phyloP scores from a whole-genome alignment of 2,888 invertebrate species.

The Caenorhabditis uteleia region DNA sequence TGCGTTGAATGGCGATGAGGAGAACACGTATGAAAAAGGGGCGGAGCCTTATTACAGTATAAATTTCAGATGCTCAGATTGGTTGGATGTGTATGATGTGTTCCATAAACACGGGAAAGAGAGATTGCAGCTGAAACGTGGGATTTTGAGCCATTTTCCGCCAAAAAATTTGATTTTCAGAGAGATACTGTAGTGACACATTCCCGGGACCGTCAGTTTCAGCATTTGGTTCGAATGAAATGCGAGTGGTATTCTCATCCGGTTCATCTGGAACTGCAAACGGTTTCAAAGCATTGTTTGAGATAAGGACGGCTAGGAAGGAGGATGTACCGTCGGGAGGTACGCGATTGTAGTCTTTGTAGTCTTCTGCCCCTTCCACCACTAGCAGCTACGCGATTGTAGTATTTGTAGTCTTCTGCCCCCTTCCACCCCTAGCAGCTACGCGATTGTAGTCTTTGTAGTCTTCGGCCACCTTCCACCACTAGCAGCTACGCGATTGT shows the following conservation, averaged over 20 bases:
- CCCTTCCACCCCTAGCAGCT: no score
- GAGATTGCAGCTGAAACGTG: slow-evolving; percentile 19
- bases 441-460: no score
- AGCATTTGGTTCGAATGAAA: slow-evolving; percentile 84
- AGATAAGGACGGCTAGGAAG: slow-evolving; percentile 77
- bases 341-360: not conserved
- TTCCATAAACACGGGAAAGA: slow-evolving; percentile 49
- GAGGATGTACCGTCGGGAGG: slow-evolving; percentile 58
- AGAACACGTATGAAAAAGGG: slow-evolving; percentile 11
- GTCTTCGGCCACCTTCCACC: no score
- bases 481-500: no score
- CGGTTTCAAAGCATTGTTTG: slow-evolving; percentile 93
- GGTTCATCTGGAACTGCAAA: slow-evolving; percentile 86
- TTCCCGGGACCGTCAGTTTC: slow-evolving; percentile 95
- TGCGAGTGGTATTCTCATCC: slow-evolving; percentile 87
- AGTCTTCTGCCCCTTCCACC: no score
- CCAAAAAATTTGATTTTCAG: slow-evolving; percentile 28
- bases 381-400: no score
- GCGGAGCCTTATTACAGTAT: not conserved
- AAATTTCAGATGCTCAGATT: slow-evolving; percentile 65
- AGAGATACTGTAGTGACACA: slow-evolving; percentile 84
- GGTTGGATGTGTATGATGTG: slow-evolving; percentile 66
- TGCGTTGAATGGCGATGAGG: slow-evolving; percentile 51
- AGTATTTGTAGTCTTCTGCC: no score
- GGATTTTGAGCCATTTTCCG: not conserved